phyloP scores from a whole-genome alignment of 2,113 vertebrate species.

The Craseonycteris thonglongyai region DNA sequence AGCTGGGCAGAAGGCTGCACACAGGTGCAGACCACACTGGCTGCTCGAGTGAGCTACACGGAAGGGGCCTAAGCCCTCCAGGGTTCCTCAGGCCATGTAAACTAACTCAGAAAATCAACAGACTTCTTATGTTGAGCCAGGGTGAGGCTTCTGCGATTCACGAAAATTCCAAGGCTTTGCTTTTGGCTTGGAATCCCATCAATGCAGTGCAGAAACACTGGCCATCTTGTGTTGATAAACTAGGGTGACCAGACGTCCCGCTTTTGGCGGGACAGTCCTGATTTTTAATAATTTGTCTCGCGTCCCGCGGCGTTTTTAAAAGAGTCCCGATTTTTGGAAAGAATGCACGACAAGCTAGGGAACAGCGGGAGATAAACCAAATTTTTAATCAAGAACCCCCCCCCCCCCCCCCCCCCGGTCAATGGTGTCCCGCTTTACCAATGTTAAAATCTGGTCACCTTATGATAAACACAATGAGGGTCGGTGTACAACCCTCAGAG shows the following conservation, averaged over 20 bases:
- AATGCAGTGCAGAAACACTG: not conserved
- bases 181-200: constrained; percentile 16
- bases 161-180: constrained; percentile 1
- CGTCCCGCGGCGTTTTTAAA: no score
- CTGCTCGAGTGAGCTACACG: not conserved
- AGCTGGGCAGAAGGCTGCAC: not conserved
- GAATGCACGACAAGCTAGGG: no score
- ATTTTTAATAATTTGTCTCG: no score
- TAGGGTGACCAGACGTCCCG: no score
- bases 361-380: no score
- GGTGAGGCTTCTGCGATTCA: constrained; percentile 16
- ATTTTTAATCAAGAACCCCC: no score
- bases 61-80: not conserved
- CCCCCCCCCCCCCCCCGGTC: no score
- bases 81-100: not conserved
- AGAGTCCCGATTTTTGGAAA: no score
- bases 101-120: not conserved
- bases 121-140: not conserved
- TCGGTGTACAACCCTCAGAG: not conserved
- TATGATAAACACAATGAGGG: constrained; percentile 6
- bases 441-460: no score
- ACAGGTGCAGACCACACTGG: constrained; percentile 20
- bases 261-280: no score
- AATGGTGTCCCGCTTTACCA: no score
- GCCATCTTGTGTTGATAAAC: no score